phyloP scores from a whole-genome alignment of 2,797 vertebrate species.

The Rhinophrynus dorsalis region DNA sequence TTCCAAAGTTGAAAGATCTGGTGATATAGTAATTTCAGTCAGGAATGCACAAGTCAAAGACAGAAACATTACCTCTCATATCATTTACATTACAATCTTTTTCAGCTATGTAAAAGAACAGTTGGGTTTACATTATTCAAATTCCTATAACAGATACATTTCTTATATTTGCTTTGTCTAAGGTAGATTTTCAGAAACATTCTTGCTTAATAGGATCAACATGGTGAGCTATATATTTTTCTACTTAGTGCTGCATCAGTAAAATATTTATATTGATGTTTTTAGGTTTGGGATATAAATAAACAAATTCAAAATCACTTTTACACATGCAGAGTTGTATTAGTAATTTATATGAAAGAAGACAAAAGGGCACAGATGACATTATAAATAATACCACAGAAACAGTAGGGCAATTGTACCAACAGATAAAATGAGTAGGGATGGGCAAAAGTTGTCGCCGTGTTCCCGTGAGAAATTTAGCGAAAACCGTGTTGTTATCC shows the following conservation, averaged over 20 bases:
- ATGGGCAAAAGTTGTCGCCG: too few relatives aligned
- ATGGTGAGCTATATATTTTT: background rate
- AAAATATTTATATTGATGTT: background rate
- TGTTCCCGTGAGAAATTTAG: too few relatives aligned
- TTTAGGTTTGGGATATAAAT: background rate
- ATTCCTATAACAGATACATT: background rate
- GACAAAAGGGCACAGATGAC: too few relatives aligned
- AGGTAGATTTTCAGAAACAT: slow-evolving; percentile 2
- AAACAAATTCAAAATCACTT: background rate
- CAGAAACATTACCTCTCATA: background rate
- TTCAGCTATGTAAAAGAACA: background rate
- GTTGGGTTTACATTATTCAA: background rate
- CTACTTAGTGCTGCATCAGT: background rate
- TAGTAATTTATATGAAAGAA: too few relatives aligned
- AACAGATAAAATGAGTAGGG: too few relatives aligned
- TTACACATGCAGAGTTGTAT: background rate
- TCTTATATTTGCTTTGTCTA: slow-evolving; percentile 2
- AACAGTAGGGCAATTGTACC: too few relatives aligned
- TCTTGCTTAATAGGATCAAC: slow-evolving; percentile 5
- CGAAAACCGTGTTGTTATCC: too few relatives aligned
- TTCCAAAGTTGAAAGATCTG: background rate
- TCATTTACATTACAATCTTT: background rate
- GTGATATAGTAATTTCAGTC: background rate
- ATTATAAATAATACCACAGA: too few relatives aligned
- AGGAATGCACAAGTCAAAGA: background rate